phyloP scores from a whole-genome alignment of 2,797 vertebrate species.

The Crocidura indochinensis region DNA sequence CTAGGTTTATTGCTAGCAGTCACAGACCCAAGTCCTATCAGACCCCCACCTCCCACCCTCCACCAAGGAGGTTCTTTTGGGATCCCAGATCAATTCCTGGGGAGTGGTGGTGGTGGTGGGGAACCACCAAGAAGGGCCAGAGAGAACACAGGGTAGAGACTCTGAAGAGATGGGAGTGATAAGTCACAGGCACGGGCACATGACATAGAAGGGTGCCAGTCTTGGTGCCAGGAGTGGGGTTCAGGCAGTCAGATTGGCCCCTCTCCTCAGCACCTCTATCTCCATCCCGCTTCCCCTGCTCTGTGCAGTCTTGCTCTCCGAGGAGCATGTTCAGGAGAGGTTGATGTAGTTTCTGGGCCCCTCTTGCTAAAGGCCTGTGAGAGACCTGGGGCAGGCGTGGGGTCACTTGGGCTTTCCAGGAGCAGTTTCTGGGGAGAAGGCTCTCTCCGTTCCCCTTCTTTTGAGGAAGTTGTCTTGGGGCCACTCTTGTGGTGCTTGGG shows the following conservation, averaged over 20 bases:
- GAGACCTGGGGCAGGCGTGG: background rate
- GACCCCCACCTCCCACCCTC: background rate
- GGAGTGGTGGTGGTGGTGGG: background rate
- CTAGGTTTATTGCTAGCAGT: conserved; percentile 27
- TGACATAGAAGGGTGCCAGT: background rate
- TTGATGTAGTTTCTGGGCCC: background rate
- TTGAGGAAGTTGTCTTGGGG: no score
- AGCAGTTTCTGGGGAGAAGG: background rate
- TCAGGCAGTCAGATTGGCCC: no score
- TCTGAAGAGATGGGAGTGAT: conserved; percentile 39
- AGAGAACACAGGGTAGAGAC: background rate
- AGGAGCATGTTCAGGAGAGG: no score
- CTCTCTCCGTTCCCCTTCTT: no score
- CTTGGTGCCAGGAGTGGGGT: no score
- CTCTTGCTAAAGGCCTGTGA: background rate
- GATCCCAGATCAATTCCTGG: background rate
- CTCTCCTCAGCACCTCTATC: no score
- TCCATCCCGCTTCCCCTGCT: no score
- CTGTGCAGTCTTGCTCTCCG: no score
- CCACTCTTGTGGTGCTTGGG: no score
- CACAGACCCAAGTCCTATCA: background rate
- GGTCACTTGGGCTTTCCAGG: background rate
- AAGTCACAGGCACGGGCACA: background rate
- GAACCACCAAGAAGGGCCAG: background rate
- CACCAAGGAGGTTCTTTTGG: accelerated